Base-by-base conservation (phyloP, 2,888 invertebrate genomes). In the Cryptocheilus praepositus region DNA sequence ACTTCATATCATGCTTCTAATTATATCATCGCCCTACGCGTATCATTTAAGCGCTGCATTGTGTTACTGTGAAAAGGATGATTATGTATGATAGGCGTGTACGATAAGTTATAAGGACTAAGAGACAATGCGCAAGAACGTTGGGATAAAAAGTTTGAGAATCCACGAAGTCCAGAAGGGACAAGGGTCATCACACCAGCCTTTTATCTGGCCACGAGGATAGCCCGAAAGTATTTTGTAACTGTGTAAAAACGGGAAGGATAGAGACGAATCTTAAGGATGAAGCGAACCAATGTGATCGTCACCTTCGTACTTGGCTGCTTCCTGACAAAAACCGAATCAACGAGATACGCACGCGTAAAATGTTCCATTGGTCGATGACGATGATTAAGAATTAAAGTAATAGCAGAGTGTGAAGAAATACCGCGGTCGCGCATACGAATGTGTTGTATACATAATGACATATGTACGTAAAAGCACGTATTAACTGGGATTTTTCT, bases 1-100 rank as follows among this genome's bases (percentile, higher is more conserved):
- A 36, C 16, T 16, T 80, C 84, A 83, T 84, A 82, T 84, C 84
- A 83, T 68, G 84, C 84, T 84, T 84, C 64, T 77, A 71, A 74
- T 83, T 82, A 81, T 83, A 83, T 83, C 83, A 77, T 81, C 74
- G 72, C 67, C 79, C 77, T 74, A 74, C 70, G 71, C 78, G 75
- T 81, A 74, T 76, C 65, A 56, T 61, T 62, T 64, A 60, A 74
- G 54, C 78, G 77, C 69, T 69, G 61, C 78, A 71, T 79, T 72
- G 71, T 71, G 72, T 81, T 73, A 73, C 63, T 74, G 73, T 73
- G 74, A 70, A 76, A 76, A 81, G 72, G 76, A 78, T 81, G 80
- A 72, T 80, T 77, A 73, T 72, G 22, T 36, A 72, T 66, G 66
- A 56, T 46, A 58, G 28, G 52, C 43, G 61, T 44, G 45, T 28